These are phyloP conservation scores for Myotis davidii DNA, from an alignment of 2,113 vertebrate genomes.

Conservation along the genomic window DNA sequence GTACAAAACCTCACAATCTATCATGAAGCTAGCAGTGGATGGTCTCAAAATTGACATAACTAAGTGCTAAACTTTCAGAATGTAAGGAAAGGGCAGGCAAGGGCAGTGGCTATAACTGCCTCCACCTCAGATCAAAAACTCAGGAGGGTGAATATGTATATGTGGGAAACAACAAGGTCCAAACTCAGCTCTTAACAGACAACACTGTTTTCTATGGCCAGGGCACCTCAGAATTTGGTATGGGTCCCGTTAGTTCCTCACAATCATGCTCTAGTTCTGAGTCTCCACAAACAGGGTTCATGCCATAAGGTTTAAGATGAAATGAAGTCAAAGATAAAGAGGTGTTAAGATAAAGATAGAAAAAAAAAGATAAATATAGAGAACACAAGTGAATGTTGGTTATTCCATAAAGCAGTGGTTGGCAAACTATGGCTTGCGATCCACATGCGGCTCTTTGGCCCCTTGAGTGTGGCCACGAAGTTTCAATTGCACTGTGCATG, in stretches of 20 bases:
- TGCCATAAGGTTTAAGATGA: slow-evolving; percentile 1
- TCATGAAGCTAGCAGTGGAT: neutral
- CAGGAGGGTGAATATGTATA: neutral
- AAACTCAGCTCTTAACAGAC: neutral
- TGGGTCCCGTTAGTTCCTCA: neutral
- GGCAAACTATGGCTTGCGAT: too few species aligned
- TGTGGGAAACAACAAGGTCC: neutral
- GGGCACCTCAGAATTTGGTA: neutral
- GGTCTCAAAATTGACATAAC: neutral
- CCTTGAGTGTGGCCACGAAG: too few species aligned
- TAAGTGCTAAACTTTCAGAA: neutral
- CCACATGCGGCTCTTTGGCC: too few species aligned
- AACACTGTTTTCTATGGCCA: neutral
- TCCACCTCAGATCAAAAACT: neutral
- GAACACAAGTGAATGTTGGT: neutral
- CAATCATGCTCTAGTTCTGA: neutral
- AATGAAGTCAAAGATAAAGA: slow-evolving; percentile 40
- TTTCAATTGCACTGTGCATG: too few species aligned
- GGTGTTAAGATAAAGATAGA: neutral
- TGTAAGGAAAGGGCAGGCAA: neutral
- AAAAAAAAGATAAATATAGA: neutral
- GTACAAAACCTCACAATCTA: neutral
- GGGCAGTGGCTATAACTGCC: neutral
- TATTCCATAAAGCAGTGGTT: neutral
- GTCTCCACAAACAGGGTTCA: neutral